Conservation (phyloP, 1,140 invertebrate species). For the Nomia melanderi region DNA sequence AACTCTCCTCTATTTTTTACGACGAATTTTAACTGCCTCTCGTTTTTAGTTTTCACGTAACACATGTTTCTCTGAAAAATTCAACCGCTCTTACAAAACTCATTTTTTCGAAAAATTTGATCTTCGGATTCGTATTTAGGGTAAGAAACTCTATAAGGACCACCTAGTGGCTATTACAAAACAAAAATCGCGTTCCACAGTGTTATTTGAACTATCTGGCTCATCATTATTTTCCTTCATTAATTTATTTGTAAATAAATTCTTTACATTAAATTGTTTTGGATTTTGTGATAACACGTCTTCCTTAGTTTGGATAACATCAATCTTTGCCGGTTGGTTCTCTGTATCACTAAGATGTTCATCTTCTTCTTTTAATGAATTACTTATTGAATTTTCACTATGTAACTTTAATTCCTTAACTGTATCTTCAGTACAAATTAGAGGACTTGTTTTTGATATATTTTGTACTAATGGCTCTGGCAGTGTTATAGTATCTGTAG, state of each 20-base stretch:
- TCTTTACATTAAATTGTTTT: background rate
- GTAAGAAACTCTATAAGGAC: too few relatives aligned
- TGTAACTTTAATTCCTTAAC: constrained; percentile 42
- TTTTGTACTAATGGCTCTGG: background rate
- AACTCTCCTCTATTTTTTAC: too few relatives aligned
- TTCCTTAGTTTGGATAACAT: background rate
- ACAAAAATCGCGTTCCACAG: too few relatives aligned
- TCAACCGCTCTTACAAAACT: too few relatives aligned
- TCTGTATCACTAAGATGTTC: constrained; percentile 59
- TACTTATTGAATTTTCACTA: constrained; percentile 32
- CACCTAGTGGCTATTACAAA: too few relatives aligned
- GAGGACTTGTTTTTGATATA: background rate
- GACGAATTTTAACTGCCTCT: too few relatives aligned
- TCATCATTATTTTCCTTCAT: constrained; percentile 27
- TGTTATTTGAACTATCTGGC: background rate
- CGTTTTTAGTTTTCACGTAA: too few relatives aligned
- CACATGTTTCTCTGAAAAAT: too few relatives aligned
- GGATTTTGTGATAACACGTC: background rate
- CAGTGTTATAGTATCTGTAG: background rate
- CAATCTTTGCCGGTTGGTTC: constrained; percentile 48
- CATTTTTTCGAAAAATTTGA: too few relatives aligned
- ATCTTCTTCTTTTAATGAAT: constrained; percentile 26
- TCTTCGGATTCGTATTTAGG: too few relatives aligned
- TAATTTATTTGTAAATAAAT: constrained; percentile 9
- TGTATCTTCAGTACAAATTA: constrained; percentile 24